Evolutionary conservation across 30 jellyfish, hydroid and myxozoan species (phyloP).

Genomic region (Hydractinia echinata): DNA sequence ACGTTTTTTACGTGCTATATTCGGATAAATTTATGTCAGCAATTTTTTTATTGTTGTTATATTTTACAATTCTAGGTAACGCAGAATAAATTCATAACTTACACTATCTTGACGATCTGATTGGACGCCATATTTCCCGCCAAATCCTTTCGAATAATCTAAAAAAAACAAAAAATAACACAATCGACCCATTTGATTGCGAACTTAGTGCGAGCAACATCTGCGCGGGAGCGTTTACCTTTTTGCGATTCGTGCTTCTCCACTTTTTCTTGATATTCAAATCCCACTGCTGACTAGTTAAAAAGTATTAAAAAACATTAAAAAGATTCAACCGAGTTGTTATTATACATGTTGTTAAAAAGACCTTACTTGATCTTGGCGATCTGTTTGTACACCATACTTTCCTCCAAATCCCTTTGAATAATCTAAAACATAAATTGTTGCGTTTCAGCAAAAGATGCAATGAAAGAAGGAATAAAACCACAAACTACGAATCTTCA

Average conservation of each 20-base stretch:
- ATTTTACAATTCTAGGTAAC: no score
- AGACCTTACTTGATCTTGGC: conserved; percentile 62
- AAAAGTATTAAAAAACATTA: not conserved
- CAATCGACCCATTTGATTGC: no score
- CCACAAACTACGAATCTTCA: not conserved
- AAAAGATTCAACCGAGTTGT: not conserved
- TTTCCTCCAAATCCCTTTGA: conserved; percentile 94
- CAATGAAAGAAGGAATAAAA: not conserved
- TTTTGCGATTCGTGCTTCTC: conserved; percentile 84
- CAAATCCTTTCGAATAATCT: conserved; percentile 90
- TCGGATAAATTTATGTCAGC: no score
- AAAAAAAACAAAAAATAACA: conserved; percentile 4
- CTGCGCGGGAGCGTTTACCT: conserved; percentile 35
- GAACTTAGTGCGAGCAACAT: no score
- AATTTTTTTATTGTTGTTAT: no score
- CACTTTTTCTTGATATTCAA: conserved; percentile 70
- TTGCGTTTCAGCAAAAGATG: not conserved
- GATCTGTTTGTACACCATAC: conserved; percentile 84
- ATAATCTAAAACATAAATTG: conserved; percentile 41
- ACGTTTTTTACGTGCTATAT: no score
- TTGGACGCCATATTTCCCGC: conserved; percentile 93
- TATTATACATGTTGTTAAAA: not conserved
- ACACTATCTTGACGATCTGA: conserved; percentile 79
- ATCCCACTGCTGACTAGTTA: conserved; percentile 71
- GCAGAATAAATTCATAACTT: not conserved